Conservation (phyloP, 1,140 invertebrate species). For the Bombus waltoni region DNA sequence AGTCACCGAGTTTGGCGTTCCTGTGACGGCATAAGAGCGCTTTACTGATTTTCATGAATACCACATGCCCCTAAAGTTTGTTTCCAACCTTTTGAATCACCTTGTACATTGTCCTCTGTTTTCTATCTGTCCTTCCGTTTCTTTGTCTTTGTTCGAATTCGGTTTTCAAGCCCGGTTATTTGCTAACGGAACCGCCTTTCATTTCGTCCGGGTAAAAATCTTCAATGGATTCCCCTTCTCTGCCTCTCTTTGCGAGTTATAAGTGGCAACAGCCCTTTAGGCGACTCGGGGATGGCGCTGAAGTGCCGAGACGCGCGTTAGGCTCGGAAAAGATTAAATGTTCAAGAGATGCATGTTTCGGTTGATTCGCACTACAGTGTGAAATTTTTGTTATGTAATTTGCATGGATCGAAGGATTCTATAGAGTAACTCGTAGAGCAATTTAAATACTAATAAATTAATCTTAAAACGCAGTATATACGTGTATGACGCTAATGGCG, state of each 20-base stretch:
- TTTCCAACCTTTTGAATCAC: no score
- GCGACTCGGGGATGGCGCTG: background rate
- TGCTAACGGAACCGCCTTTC: conserved; percentile 4
- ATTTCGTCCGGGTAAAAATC: background rate
- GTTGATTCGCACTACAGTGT: background rate
- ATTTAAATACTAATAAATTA: background rate
- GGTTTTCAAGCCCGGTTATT: background rate
- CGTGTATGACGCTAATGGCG: no score
- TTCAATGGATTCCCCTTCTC: background rate
- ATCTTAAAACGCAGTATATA: no score
- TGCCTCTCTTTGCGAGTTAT: background rate
- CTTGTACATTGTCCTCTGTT: background rate
- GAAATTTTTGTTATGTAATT: background rate
- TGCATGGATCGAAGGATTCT: background rate
- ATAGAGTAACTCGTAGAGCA: background rate
- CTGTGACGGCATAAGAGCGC: no score
- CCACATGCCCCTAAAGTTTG: no score
- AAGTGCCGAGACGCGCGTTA: background rate
- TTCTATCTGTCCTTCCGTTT: background rate
- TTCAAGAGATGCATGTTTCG: background rate
- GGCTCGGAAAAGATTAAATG: background rate
- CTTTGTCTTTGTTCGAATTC: background rate
- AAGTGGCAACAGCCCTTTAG: background rate
- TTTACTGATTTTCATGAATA: no score
- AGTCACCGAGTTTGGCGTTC: no score